Base-by-base conservation (phyloP, 2,888 invertebrate genomes). In the Hemaris fuciformis region DNA sequence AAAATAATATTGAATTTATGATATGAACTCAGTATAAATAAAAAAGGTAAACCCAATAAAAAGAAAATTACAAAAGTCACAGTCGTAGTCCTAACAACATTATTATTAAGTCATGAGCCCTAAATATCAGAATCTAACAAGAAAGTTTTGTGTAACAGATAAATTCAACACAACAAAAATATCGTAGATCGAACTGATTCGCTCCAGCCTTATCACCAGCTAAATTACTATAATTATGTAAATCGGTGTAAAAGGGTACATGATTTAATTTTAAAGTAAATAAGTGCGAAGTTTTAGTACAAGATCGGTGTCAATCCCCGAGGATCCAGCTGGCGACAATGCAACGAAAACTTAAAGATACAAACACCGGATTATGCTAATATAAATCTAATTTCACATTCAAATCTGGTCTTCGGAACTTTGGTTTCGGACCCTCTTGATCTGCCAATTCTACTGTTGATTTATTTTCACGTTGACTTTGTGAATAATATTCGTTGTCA, bases 291-390 rank as follows among this genome's bases (percentile, higher is more conserved):
- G 48, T 48, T 60, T 18, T 15, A 25, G 34, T 5, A 18, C 10
- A 8, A 66, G 76, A 77, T 80, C 75, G 70, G 72, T 79, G 69
- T 73, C 70, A 65, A 57, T 71, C 63, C 64, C 64, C 61, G 41
- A 78, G 76, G 81, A 79, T 60, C 53, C 46, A 80, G 81, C 76
- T 76, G 75, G 77, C 84, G 85, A 84, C 87, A 87, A 87, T 85
- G 87, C 87, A 82, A 75, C 74, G 80, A 77, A 81, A 87, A 89
- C 83, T 88, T 88, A 79, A 84, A 85, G 84, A 84, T 80, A 86
- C 88, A 88, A 88, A 88, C 85, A 84, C 87, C 77, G 81, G 87
- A 81, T 90, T 89, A 89, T 90, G 89, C 80, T 87, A 89, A 90
- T 90, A 81, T 86, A 77, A 79, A 85, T 81, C 86, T 82, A 79